Percentiles rank a stretch among this genome's conserved stretches.
Conservation (phyloP, 2,888 invertebrate genomes). For the Syrphus vitripennis region DNA sequence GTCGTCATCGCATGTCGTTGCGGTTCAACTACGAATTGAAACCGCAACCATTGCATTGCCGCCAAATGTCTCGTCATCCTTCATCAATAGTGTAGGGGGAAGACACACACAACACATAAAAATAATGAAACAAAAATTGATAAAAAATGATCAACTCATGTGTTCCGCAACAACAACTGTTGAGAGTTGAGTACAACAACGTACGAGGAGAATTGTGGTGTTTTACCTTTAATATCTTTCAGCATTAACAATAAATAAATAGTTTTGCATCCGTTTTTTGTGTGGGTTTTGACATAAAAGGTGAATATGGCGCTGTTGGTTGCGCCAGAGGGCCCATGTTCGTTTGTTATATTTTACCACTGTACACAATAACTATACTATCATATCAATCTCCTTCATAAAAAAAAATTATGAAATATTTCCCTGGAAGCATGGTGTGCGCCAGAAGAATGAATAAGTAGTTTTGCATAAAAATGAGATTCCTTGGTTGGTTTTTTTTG, state of each 20-base stretch:
- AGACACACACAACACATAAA: neutral
- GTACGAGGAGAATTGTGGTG: constrained; percentile 56
- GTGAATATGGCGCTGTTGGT: constrained; percentile 12
- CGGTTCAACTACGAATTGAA: neutral
- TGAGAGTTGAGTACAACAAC: too few species aligned
- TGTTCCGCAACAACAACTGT: neutral
- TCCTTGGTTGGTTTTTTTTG: neutral
- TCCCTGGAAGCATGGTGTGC: constrained; percentile 29
- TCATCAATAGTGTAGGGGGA: neutral
- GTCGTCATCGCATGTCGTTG: too few species aligned
- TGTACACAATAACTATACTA: too few species aligned
- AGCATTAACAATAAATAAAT: constrained; percentile 65
- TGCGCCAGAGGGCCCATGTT: neutral
- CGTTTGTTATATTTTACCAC: neutral
- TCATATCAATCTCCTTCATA: neutral
- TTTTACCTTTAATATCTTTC: constrained; percentile 58
- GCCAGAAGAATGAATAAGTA: constrained; percentile 39
- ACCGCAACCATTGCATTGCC: neutral
- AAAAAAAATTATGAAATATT: constrained; percentile 2
- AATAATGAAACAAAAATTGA: neutral
- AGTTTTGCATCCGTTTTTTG: constrained; percentile 61
- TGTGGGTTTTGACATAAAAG: constrained; percentile 13
- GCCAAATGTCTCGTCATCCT: constrained; percentile 27
- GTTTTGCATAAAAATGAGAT: constrained; percentile 6
- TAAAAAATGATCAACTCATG: constrained; percentile 20